Base-by-base conservation (phyloP, 2,888 invertebrate genomes). In the Perizoma flavofasciatum region DNA sequence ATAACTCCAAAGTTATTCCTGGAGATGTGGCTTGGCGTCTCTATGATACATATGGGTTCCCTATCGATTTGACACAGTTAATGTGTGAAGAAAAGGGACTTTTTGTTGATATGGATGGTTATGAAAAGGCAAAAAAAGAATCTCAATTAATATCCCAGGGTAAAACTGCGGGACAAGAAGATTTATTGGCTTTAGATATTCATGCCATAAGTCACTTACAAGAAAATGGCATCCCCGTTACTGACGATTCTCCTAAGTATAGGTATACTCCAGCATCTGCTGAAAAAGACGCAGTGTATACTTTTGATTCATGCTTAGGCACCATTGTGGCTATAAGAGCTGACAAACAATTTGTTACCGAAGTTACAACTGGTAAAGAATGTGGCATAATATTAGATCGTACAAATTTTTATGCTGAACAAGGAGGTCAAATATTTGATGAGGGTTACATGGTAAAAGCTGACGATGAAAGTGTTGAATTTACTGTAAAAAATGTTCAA, bases 11-110 rank as follows among this genome's bases (percentile, higher is more conserved):
- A 78, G 91, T 94, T 49, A 92, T 99, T 66, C 98, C 99, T 41
- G 98, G 99, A 55, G 98, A 99, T 86, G 95, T 99, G 50, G 99
- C 99, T 0, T 99, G 99, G 99, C 94, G 98, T 59, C 92, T 99
- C 57, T 99, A 99, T 86, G 99, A 99, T 80, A 99, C 99, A 0
- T 99, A 99, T 82, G 99, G 99, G 11, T 99, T 99, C 83, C 99
- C 99, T 0, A 95, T 99, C 55, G 99, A 99, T 93, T 94, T 99
- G 66, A 99, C 99, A 0, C 96, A 97, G 75, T 92, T 99, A 39
- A 99, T 99, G 99, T 97, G 97, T 50, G 99, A 99, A 92, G 99
- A 99, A 89, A 97, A 96, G 77, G 96, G 96, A 0, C 92, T 99
- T 5, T 85, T 88, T 55, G 96, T 99, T 66, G 97, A 99, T 83